Base-by-base conservation (phyloP, 2,113 vertebrate genomes). In the Hemiscyllium ocellatum region DNA sequence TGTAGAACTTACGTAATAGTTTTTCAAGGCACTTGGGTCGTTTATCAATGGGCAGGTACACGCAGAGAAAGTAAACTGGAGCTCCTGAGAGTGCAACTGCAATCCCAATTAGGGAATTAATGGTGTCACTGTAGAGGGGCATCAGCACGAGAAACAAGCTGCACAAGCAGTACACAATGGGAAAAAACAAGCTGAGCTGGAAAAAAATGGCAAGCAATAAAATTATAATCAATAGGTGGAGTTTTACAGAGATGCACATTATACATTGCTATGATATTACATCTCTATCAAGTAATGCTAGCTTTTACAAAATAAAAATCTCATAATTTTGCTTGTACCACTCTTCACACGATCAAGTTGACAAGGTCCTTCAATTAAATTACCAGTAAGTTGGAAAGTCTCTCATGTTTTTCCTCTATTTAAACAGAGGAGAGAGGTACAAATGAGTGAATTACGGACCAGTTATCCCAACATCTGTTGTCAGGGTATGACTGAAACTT, bases 81-180 rank as follows among this genome's bases (percentile, higher is more conserved):
- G 68, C 97, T 0, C 97, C 98, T 0, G 98, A 98, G 50, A 98
- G 96, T 0, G 98, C 98, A 61, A 98, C 98, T 0, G 72, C 96
- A 24, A 98, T 98, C 69, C 97, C 98, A 96, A 98, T 97, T 90
- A 98, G 96, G 61, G 98, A 97, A 97, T 98, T 98, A 76, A 98
- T 95, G 56, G 97, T 97, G 96, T 98, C 98, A 26, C 98, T 98
- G 97, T 97, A 98, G 96, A 98, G 97, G 0, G 98, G 98, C 68
- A 98, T 97, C 47, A 98, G 97, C 96, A 98, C 98, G 96, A 98
- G 97, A 96, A 98, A 98, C 29, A 98, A 1, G 7, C 96, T 98
- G 97, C 98, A 98, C 61, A 98, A 0, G 96, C 98, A 98, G 97
- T 97, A 98, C 65, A 98, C 97, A n/a, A 98, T 96, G 0, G 98